These are phyloP conservation scores for Microcebus ravelobensis DNA, from an alignment of 2,113 vertebrate genomes.

Conservation along the genomic window DNA sequence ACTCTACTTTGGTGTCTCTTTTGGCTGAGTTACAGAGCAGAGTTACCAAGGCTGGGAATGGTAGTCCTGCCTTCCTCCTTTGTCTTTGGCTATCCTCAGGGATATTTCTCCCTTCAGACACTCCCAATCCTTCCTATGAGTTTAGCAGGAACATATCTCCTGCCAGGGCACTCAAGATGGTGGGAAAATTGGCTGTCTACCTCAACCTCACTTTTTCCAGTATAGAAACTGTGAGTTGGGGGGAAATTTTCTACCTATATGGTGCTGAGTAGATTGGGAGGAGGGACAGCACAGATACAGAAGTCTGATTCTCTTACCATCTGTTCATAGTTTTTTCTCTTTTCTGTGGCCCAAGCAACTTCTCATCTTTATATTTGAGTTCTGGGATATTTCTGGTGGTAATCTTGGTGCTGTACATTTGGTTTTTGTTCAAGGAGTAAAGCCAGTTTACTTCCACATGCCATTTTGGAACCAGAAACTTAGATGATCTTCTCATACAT, in stretches of 20 bases:
- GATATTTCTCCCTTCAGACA: not conserved
- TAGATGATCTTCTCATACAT: not conserved
- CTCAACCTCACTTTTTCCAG: not conserved
- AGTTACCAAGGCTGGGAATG: not conserved
- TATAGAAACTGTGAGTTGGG: not conserved
- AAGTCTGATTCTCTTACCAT: not conserved
- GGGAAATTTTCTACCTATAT: not conserved
- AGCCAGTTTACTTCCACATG: not conserved
- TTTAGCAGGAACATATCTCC: not conserved
- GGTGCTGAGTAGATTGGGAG: not conserved
- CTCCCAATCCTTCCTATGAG: not conserved
- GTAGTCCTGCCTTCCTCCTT: not conserved
- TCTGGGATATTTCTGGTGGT: no score
- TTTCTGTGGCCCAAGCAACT: no score
- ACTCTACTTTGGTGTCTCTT: not conserved
- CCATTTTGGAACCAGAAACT: not conserved
- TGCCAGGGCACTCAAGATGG: not conserved
- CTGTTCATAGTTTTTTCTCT: no score
- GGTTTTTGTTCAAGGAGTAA: not conserved
- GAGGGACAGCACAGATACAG: not conserved
- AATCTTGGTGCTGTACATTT: not conserved
- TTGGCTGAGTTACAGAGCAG: not conserved
- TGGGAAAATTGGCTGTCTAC: not conserved
- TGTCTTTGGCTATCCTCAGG: not conserved
- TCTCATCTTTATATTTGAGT: no score